Percentiles rank a stretch among this genome's conserved stretches.
phyloP scores from a whole-genome alignment of 64 coral and sea anemone genomes.

The Acropora tenuis region DNA sequence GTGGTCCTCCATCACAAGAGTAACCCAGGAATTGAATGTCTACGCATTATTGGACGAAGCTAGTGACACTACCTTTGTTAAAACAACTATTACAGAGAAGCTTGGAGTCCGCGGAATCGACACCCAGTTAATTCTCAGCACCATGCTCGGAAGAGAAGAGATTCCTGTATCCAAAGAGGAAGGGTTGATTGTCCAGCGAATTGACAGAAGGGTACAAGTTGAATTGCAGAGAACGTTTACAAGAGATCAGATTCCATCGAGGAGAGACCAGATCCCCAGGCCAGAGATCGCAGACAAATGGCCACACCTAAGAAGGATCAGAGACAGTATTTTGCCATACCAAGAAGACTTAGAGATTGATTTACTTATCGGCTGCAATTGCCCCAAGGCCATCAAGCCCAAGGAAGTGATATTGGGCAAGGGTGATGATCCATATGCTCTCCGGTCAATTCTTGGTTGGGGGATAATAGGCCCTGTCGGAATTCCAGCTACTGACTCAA shows the following conservation, averaged over 20 bases:
- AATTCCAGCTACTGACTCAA: no score
- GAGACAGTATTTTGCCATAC: constrained; percentile 27
- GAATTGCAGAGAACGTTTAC: background rate
- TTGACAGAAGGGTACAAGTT: constrained; percentile 38
- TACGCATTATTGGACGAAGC: constrained; percentile 19
- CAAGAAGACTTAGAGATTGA: constrained; percentile 51
- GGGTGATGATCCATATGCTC: constrained; percentile 53
- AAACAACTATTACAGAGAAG: background rate
- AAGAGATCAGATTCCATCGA: no score
- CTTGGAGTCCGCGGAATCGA: constrained; percentile 43
- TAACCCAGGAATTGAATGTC: constrained; percentile 1
- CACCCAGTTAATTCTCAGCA: constrained; percentile 39
- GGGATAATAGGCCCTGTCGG: no score
- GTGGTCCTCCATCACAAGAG: no score
- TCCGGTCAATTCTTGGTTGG: background rate
- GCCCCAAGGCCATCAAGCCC: constrained; percentile 65
- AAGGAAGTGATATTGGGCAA: constrained; percentile 58
- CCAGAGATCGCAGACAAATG: background rate
- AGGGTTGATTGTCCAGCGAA: constrained; percentile 34
- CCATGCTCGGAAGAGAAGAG: constrained; percentile 59
- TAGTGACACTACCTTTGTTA: constrained; percentile 45
- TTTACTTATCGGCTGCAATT: constrained; percentile 71
- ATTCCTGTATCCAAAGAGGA: constrained; percentile 27
- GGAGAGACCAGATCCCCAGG: constrained; percentile 9
- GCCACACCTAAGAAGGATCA: background rate